Evolutionary conservation across 2,113 vertebrate species (phyloP).

Genomic region (western clawed frog (Xenopus tropicalis)): DNA sequence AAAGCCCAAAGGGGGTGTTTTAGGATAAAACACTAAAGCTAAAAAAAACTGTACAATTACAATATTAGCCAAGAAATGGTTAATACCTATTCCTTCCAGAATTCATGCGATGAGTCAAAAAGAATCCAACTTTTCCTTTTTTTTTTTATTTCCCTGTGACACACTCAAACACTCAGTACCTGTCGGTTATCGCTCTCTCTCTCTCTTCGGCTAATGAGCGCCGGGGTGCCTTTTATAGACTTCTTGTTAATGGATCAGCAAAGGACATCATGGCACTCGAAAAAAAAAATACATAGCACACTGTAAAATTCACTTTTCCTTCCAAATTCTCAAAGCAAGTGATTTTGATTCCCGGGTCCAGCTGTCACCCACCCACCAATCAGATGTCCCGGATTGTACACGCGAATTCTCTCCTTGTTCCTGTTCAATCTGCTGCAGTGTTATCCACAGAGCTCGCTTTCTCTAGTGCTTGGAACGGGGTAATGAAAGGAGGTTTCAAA

Average conservation of each 20-base stretch:
- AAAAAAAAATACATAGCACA: conserved; percentile 30
- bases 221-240: conserved; percentile 39
- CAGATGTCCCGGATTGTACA: conserved; percentile 39
- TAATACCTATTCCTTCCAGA: neutral
- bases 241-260: conserved; percentile 41
- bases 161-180: conserved; percentile 20
- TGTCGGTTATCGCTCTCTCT: conserved; percentile 20
- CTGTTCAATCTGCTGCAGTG: conserved; percentile 42
- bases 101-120: conserved; percentile 17
- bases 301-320: conserved; percentile 40
- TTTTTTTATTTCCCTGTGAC: conserved; percentile 13
- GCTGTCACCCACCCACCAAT: conserved; percentile 46
- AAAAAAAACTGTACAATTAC: too few relatives aligned
- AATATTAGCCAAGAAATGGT: conserved; percentile 7
- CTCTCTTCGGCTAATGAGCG: conserved; percentile 36
- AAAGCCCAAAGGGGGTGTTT: too few relatives aligned
- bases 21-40: too few relatives aligned
- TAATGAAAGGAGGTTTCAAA: conserved; percentile 44
- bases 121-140: conserved; percentile 30
- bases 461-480: conserved; percentile 29
- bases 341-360: conserved; percentile 40
- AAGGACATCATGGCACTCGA: conserved; percentile 21
- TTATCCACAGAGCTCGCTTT: conserved; percentile 41
- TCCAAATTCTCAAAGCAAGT: conserved; percentile 39
- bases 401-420: conserved; percentile 42